Evolutionary conservation across 2,888 invertebrate species (phyloP), one percentile per base, ranked within the genome.

Genomic region (Dysmachus trigonus): DNA sequence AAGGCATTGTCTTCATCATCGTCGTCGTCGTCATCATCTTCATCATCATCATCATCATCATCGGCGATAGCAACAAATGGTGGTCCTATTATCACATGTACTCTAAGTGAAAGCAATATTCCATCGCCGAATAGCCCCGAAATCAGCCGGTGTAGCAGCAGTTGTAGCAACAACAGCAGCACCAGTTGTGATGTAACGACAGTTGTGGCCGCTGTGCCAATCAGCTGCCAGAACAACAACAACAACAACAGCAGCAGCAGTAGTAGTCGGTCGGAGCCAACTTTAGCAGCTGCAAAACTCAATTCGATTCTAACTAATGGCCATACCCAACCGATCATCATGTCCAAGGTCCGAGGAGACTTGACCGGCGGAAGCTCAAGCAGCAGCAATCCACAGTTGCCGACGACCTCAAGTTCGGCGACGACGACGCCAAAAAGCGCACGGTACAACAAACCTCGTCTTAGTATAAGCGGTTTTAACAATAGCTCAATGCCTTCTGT

Each of bases 401-500:
- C 88, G 33, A 88, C 88, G 77, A 88, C 89, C 31, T 89, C 89
- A 51, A 90, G 89, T 88, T 91, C 92, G 8, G 91, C 92, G 13
- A 90, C 91, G 53, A 91, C 90, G 86, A 92, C 92, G 38, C 91
- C 92, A 73, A 92, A 91, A 87, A 91, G 90, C 87, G 88, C 90
- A 38, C 92, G 92, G 71, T 91, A 91, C 85, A 89, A 71, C 1
- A 92, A 92, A 88, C 92, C 91, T 0, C 91, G 92, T 5, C 88
- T 92, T 35, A 92, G 91, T 87, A 89, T 92, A 86, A 92, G 91
- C 85, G 90, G 91, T n/a, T 91, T 90, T 83, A 83, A 74, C 15
- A 88, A 91, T 89, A 91, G 90, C 87, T 91, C 92, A 35, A 91
- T 92, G 91, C 92, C 92, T 71, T 92, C 92, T 74, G 92, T 92